Conservation (phyloP, 1,140 invertebrate genomes). For the Drosophila repleta region DNA sequence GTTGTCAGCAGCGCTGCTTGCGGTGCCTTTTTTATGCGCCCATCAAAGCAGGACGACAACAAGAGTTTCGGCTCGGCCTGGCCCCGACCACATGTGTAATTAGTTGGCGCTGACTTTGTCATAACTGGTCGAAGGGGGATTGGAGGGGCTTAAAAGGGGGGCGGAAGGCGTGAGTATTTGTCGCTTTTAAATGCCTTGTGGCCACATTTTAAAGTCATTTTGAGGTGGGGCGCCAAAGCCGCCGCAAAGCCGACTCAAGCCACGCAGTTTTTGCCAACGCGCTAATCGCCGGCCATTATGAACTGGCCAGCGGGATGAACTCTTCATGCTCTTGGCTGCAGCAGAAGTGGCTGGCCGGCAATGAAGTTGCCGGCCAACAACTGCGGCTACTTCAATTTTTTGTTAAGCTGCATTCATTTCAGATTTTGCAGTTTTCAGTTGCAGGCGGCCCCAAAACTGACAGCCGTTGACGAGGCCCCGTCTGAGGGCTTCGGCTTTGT, state of each 20-base stretch:
- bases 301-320: slow-evolving; percentile 14
- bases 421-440: slow-evolving; percentile 37
- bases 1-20: slow-evolving; percentile 27
- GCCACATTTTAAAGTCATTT: slow-evolving; percentile 68
- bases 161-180: slow-evolving; percentile 6
- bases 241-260: slow-evolving; percentile 34
- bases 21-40: slow-evolving; percentile 41
- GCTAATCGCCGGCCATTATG: slow-evolving; percentile 52
- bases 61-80: slow-evolving; percentile 1
- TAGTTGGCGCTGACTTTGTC: slow-evolving; percentile 55
- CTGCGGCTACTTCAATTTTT: slow-evolving; percentile 55
- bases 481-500: slow-evolving; percentile 7
- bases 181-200: slow-evolving; percentile 46
- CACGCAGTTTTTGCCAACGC: slow-evolving; percentile 19
- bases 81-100: slow-evolving; percentile 56
- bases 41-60: slow-evolving; percentile 47
- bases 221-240: slow-evolving; percentile 45
- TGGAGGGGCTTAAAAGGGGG: background rate
- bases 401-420: slow-evolving; percentile 34
- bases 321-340: too few relatives aligned
- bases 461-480: slow-evolving; percentile 46
- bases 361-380: slow-evolving; percentile 44
- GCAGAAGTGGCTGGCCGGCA: slow-evolving; percentile 14
- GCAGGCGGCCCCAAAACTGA: slow-evolving; percentile 45
- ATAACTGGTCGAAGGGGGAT: slow-evolving; percentile 17